Base-by-base conservation (phyloP, 2,797 vertebrate species). In the Eremophila alpestris region DNA sequence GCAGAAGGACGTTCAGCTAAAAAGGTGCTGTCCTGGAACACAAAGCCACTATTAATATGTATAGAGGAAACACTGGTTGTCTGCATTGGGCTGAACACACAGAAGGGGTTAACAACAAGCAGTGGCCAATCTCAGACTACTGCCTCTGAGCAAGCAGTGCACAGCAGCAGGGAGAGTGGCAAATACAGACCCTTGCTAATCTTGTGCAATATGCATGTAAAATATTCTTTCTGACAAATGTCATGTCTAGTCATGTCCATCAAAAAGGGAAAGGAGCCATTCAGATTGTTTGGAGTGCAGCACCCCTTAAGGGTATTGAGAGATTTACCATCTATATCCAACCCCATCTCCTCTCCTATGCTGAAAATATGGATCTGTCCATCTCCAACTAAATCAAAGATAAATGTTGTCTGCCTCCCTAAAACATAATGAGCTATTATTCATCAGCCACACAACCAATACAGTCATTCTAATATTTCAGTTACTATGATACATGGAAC, bases 21-120 rank as follows among this genome's bases (percentile, higher is more conserved):
- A 26, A 99, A 92, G 58, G 96, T 96, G 89, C 93, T 95, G 76
- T 98, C 97, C 99, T 99, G 97, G 87, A 97, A 93, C 94, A 98
- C 30, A 97, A 94, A 80, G 45, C 77, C 54, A n/a, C 43, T 43
- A 4, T 96, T 87, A 93, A 10, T 54, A 93, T 94, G 94, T 96
- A 83, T 48, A 27, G 46, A 56, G 27, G 16, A 52, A 70, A 32
- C 29, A 40, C 2, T 70, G 38, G 3, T 38, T 78, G 51, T 17
- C 41, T 1, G 4, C 6, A 0, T 0, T 6, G 43, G 51, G 70
- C 43, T 90, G 70, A 73, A 63, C 26, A 21, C 9, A 11, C 2
- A 10, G 22, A 22, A 40, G 38, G 41, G 24, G 22, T 51, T 24
- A 64, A 19, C 38, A 64, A 56, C 52, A 38, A 43, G 38, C n/a